Conservation (phyloP, 2,797 vertebrate genomes). For the Enteromius mattozi region DNA sequence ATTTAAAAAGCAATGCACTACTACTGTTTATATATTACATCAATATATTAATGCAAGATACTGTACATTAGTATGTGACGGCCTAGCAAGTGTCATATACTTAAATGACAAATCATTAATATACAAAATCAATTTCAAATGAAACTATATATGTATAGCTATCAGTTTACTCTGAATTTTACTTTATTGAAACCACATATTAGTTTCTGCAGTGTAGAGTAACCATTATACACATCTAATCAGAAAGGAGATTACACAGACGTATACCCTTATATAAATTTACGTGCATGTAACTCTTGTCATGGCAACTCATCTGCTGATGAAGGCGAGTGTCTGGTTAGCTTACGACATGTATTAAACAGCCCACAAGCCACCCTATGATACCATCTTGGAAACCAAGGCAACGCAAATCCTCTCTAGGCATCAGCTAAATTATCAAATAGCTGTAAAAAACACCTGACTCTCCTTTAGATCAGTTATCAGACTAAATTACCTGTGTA, state of each 20-base stretch:
- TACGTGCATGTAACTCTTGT: conserved; percentile 46
- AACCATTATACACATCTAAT: conserved; percentile 6
- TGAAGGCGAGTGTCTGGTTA: conserved; percentile 44
- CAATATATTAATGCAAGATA: not conserved
- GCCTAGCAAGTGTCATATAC: not conserved
- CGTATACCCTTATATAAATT: conserved; percentile 51
- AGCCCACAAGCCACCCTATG: conserved; percentile 59
- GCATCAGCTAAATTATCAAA: conserved; percentile 59
- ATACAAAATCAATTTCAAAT: not conserved
- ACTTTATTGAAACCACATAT: not conserved
- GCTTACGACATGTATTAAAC: conserved; percentile 62
- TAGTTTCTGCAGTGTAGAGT: not conserved
- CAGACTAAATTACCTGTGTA: conserved; percentile 5
- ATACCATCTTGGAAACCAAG: conserved; percentile 76
- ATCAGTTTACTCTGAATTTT: not conserved
- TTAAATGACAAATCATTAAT: not conserved
- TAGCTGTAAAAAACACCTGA: conserved; percentile 46
- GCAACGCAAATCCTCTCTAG: conserved; percentile 70
- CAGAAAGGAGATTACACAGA: conserved; percentile 8
- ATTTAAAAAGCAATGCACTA: not conserved
- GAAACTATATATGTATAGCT: not conserved
- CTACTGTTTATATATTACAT: not conserved
- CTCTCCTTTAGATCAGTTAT: conserved; percentile 16
- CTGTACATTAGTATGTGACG: not conserved
- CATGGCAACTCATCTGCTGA: conserved; percentile 48